A percentile compares a stretch with the other conserved stretches of the same genome.
Evolutionary conservation across 1,140 invertebrate genomes (phyloP).

Genomic region (Daktulosphaira vitifoliae): DNA sequence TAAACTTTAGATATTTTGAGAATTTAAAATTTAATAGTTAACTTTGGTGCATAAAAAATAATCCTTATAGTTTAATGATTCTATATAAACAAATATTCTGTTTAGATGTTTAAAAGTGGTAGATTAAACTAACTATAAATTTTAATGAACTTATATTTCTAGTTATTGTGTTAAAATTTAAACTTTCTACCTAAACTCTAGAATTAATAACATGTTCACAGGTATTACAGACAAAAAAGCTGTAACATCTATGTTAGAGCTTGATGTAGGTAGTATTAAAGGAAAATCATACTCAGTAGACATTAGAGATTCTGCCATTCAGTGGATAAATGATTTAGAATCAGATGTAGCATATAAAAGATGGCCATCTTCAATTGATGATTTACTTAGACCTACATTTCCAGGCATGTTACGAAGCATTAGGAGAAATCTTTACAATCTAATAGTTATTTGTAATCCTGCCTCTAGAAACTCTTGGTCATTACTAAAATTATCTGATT

Average conservation of each 20-base stretch:
- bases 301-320: slow-evolving; percentile 81
- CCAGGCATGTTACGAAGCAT: slow-evolving; percentile 93
- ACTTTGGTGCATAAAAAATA: too few relatives aligned
- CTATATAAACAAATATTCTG: too few relatives aligned
- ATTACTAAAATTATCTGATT: slow-evolving; percentile 79
- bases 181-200: too few relatives aligned
- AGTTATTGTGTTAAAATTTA: too few relatives aligned
- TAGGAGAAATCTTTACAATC: slow-evolving; percentile 87
- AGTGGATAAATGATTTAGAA: slow-evolving; percentile 94
- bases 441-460: slow-evolving; percentile 85
- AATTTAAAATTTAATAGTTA: too few relatives aligned
- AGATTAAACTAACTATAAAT: too few relatives aligned
- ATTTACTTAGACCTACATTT: slow-evolving; percentile 88
- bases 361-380: slow-evolving; percentile 81
- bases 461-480: slow-evolving; percentile 57
- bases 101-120: too few relatives aligned
- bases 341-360: slow-evolving; percentile 72
- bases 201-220: too few relatives aligned
- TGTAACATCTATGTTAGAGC: slow-evolving; percentile 51
- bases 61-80: too few relatives aligned
- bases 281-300: slow-evolving; percentile 78
- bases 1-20: too few relatives aligned
- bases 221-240: slow-evolving; percentile 39
- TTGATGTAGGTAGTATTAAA: slow-evolving; percentile 61
- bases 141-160: too few relatives aligned